Evolutionary conservation across 2,888 invertebrate species (phyloP), one percentile per base, ranked within the genome.

Genomic region (Leucophenga maculata): DNA sequence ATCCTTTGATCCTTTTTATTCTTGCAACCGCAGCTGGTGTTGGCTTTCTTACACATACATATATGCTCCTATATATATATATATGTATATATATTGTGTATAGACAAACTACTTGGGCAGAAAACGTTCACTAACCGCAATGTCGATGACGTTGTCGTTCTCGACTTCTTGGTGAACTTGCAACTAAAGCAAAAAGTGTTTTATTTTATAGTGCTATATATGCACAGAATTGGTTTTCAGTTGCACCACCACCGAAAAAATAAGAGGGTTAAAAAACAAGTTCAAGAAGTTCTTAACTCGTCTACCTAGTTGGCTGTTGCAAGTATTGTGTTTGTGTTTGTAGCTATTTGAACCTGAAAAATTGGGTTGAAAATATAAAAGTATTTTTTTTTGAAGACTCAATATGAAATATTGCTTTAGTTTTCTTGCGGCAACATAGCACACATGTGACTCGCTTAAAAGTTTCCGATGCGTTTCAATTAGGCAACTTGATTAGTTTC

Each of bases 1-100:
- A 78, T 78, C 75, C 80, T 72, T 75, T 78, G 80, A 78, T 78
- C 78, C 78, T 73, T 78, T 78, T 80, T 80, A 74, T 80, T 76
- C 73, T 75, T 72, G 71, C 71, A 69, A 78, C 73, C 75, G 77
- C 80, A 80, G 78, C 80, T 80, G 78, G 78, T 78, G 75, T 80
- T 80, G 78, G 72, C 78, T 78, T 16, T 39, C 60, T 44, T 50
- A 8, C 46, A 46, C n/a, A n/a, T 46, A n/a, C 2, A n/a, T 46
- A n/a, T n/a, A n/a, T n/a, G n/a, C n/a, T 13, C 46, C 3, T 14
- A n/a, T 6, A 46, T 46, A 50, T 50, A 6, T 6, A 3, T 48
- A 13, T 16, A 16, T 13, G 13, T 57, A 26, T n/a, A n/a, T 57
- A 60, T 46, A 20, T n/a, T 62, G 6, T 46, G 44, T 32, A 16